Percentiles rank a stretch among this genome's conserved stretches.
Evolutionary conservation across 2,888 invertebrate genomes (phyloP).

Genomic region (Netelia inedita): DNA sequence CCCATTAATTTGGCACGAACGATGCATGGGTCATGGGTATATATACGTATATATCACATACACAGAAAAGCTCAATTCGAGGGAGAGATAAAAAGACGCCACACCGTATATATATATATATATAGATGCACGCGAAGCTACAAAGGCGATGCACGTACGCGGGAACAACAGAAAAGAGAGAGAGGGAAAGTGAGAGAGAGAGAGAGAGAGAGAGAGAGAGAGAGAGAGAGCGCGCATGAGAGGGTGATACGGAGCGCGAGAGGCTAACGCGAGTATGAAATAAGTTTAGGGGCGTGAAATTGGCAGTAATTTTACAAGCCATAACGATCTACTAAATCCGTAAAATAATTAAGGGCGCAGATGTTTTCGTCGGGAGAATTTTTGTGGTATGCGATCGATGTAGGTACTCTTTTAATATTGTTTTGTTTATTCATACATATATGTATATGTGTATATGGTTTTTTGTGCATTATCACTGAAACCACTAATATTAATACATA

Average conservation of each 20-base stretch:
- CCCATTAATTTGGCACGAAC: constrained; percentile 84
- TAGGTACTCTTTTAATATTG: constrained; percentile 11
- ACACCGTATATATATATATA: not conserved
- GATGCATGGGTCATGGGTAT: constrained; percentile 75
- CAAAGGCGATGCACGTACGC: not conserved
- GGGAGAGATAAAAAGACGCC: constrained; percentile 34
- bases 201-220: constrained; percentile 24
- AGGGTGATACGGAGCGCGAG: constrained; percentile 3
- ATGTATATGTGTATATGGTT: not conserved
- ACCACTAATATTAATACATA: constrained; percentile 9
- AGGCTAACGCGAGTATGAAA: constrained; percentile 79
- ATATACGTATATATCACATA: not conserved
- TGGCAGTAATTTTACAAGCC: constrained; percentile 85
- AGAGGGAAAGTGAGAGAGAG: not conserved
- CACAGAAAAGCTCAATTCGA: constrained; percentile 66
- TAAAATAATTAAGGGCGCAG: constrained; percentile 85
- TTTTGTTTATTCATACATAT: not conserved
- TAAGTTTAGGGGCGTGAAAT: constrained; percentile 85
- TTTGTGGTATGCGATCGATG: constrained; percentile 24
- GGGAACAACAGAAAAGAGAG: constrained; percentile 60
- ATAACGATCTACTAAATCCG: constrained; percentile 85
- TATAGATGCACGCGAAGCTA: not conserved
- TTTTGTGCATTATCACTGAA: not conserved
- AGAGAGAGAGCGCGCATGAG: too few species aligned
- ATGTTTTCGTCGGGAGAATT: constrained; percentile 76